Base-by-base conservation (phyloP, 92 coral and sea anemone genomes). In the Montipora capitata region DNA sequence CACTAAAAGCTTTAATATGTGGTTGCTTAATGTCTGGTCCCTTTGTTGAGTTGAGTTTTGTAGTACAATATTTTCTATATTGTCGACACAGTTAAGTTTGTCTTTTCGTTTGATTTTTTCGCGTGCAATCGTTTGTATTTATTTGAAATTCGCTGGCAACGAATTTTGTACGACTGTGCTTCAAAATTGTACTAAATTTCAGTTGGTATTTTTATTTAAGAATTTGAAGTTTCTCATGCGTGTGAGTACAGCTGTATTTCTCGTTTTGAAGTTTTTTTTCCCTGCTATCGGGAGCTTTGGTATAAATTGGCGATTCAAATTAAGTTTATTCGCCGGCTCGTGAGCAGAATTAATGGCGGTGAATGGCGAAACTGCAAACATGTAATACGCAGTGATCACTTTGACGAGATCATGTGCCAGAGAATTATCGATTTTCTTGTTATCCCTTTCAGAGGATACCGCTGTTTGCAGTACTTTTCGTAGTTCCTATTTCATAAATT, bases 321-420 rank as follows among this genome's bases (percentile, higher is more conserved):
- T 35, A 3, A 11, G 5, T 18, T 2, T 75, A 51, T 75, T 27
- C 52, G 10, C 38, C 20, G 40, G 16, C 20, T 52, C 11, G 56
- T 35, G 57, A 10, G 6, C 10, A 12, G 14, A 17, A 49, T 43
- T 48, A 45, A 7, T 2, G 56, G 18, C 41, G 40, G 18, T 10
- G 10, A 75, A 61, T 75, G 15, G 79, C 41, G 79, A 75, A 70
- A 75, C 57, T 20, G 44, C 79, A 75, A 75, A 54, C 79, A 54
- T 70, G 75, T 13, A 70, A 16, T 40, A 40, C 4, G 40, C 45
- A 20, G 16, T 12, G 63, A 75, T 27, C 42, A 48, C 20, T 54
- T 35, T 35, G 3, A 1, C 13, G 44, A 35, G 45, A 51, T 75
- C 79, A 35, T 35, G 40, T 59, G 52, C 45, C 44, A 52, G 7